These are phyloP conservation scores for Idaea aversata DNA, from an alignment of 2,888 invertebrate species.

Conservation along the genomic window DNA sequence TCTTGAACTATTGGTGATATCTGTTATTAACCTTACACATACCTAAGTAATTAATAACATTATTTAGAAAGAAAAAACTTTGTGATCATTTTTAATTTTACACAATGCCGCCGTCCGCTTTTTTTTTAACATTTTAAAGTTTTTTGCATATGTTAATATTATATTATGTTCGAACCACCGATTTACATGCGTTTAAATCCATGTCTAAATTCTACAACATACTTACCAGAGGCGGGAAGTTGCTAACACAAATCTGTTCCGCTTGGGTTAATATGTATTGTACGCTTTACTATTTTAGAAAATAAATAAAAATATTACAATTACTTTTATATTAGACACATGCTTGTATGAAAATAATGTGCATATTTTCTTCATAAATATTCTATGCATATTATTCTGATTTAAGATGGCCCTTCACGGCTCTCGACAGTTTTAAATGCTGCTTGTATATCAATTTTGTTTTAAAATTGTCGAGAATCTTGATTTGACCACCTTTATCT, in stretches of 20 bases:
- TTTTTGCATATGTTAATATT: too few relatives aligned
- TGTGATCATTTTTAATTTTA: neutral
- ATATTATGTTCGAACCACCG: neutral
- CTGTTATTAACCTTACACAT: neutral
- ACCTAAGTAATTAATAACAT: neutral
- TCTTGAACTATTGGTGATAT: neutral
- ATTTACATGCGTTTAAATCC: neutral
- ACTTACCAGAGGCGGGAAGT: too few relatives aligned
- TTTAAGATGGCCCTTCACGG: neutral
- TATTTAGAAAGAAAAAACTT: too few relatives aligned
- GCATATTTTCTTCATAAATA: neutral
- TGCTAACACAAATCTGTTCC: too few relatives aligned
- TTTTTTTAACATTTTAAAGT: neutral
- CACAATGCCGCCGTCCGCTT: neutral
- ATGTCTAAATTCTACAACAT: too few relatives aligned
- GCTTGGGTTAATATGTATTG: neutral
- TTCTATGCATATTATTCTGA: neutral
- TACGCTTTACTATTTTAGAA: neutral
- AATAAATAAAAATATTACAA: neutral
- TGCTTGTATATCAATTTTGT: neutral
- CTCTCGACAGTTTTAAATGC: neutral
- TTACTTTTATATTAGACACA: neutral
- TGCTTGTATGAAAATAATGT: neutral
- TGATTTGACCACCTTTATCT: neutral
- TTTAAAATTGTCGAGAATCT: neutral